A percentile compares a stretch with the other conserved stretches of the same genome.
Conservation (phyloP, 2,888 invertebrate species). For the Synergus itoensis region DNA sequence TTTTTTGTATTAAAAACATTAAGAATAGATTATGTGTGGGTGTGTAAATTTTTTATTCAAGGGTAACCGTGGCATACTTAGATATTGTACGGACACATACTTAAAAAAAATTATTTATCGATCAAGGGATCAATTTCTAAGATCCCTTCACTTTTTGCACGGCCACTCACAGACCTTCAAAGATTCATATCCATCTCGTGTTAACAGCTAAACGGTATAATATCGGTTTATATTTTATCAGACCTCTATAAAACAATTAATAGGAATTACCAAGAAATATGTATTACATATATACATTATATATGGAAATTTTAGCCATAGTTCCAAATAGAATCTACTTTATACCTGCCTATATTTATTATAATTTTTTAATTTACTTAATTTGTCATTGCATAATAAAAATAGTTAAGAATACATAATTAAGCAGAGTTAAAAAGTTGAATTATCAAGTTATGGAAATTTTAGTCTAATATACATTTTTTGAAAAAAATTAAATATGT, state of each 20-base stretch:
- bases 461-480: too few species aligned
- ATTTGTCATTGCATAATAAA: too few species aligned
- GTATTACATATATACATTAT: too few species aligned
- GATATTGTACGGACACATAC: background rate
- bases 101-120: background rate
- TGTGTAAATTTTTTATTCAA: background rate
- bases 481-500: too few species aligned
- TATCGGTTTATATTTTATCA: background rate
- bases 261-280: background rate
- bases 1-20: background rate
- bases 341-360: too few species aligned
- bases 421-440: too few species aligned
- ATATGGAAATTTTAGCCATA: too few species aligned
- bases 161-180: background rate
- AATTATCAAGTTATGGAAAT: too few species aligned
- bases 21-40: background rate
- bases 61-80: background rate
- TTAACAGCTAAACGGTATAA: background rate
- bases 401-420: too few species aligned
- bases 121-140: background rate
- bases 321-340: too few species aligned
- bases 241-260: background rate
- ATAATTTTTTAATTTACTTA: too few species aligned
- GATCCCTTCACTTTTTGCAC: conserved; percentile 7
- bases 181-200: background rate